Conservation (phyloP, 2,797 vertebrate genomes). For the Pelobates cultripes region DNA sequence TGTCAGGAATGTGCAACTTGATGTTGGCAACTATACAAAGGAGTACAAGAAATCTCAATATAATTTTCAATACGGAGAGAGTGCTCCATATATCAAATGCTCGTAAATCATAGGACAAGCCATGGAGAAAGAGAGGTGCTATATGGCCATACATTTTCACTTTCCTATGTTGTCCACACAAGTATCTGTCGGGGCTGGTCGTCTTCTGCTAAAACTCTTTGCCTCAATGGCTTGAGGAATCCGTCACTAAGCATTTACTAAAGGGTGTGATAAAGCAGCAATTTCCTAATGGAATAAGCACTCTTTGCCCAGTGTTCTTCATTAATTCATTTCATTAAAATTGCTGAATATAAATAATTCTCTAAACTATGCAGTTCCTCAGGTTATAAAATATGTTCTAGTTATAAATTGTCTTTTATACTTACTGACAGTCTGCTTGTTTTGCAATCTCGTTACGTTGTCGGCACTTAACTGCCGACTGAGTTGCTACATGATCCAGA, state of each 20-base stretch:
- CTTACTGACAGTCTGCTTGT: slow-evolving; percentile 47
- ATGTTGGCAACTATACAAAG: too few species aligned
- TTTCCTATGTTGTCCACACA: too few species aligned
- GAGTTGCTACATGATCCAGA: slow-evolving; percentile 32
- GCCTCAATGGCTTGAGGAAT: slow-evolving; percentile 26
- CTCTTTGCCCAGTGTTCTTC: slow-evolving; percentile 36
- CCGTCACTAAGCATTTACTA: slow-evolving; percentile 34
- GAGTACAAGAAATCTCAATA: too few species aligned
- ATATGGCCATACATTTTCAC: too few species aligned
- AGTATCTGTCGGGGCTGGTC: background rate
- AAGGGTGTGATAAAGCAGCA: slow-evolving; percentile 38
- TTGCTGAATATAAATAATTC: slow-evolving; percentile 48
- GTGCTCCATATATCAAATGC: too few species aligned
- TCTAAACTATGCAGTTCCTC: slow-evolving; percentile 38
- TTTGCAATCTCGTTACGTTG: slow-evolving; percentile 32
- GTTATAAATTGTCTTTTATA: slow-evolving; percentile 45
- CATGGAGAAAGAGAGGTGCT: too few species aligned
- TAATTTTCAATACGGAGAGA: too few species aligned
- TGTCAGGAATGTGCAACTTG: too few species aligned
- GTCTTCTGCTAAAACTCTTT: slow-evolving; percentile 16
- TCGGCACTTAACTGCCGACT: slow-evolving; percentile 25
- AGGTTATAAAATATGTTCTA: slow-evolving; percentile 38
- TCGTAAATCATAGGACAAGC: too few species aligned
- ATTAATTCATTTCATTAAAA: slow-evolving; percentile 52
- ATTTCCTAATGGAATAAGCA: slow-evolving; percentile 51